A percentile compares a stretch with the other conserved stretches of the same genome.
Conservation (phyloP, 2,888 invertebrate genomes). For the Polylopha cassiicola region DNA sequence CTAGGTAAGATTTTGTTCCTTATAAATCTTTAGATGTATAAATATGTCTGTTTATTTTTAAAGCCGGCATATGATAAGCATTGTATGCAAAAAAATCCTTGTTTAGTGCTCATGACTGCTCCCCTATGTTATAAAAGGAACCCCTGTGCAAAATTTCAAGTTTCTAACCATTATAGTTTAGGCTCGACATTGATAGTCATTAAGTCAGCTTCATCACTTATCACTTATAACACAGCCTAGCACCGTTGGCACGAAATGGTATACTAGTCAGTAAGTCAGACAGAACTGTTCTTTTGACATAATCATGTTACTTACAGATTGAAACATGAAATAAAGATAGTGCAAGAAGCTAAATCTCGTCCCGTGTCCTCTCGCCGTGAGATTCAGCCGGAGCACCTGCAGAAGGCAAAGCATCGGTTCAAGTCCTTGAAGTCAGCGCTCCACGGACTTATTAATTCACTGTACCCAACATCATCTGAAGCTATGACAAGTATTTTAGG, state of each 20-base stretch:
- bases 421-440: constrained; percentile 49
- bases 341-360: constrained; percentile 46
- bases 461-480: constrained; percentile 46
- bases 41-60: neutral
- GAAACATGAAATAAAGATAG: constrained; percentile 40
- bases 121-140: no score
- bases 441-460: constrained; percentile 46
- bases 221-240: no score
- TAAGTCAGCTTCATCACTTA: no score
- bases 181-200: no score
- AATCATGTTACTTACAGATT: constrained; percentile 39
- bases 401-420: constrained; percentile 53
- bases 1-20: constrained; percentile 40
- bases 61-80: neutral
- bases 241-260: no score
- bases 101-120: no score
- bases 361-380: constrained; percentile 37
- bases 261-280: no score
- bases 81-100: no score
- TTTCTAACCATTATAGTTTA: no score
- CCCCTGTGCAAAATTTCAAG: no score
- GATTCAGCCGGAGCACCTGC: constrained; percentile 42
- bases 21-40: neutral
- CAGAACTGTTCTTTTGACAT: neutral
- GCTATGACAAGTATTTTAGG: constrained; percentile 45